Conservation (phyloP, 2,113 vertebrate genomes). For the Climacteris rufus region DNA sequence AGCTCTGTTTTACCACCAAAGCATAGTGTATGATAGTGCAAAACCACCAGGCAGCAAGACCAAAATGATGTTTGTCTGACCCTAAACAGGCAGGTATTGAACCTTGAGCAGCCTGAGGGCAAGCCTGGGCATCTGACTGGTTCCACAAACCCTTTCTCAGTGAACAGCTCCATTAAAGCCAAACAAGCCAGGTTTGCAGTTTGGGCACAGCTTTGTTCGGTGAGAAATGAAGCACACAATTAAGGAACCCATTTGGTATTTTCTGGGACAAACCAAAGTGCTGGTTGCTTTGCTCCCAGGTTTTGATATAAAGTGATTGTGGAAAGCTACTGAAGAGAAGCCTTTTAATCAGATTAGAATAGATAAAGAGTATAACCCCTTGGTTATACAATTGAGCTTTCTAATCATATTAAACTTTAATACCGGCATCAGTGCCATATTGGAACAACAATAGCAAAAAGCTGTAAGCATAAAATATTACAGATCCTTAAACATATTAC, state of each 20-base stretch:
- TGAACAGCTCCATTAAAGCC: neutral
- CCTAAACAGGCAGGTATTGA: neutral
- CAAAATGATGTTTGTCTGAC: neutral
- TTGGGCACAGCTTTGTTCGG: neutral
- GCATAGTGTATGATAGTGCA: neutral
- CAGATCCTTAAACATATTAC: constrained; percentile 54
- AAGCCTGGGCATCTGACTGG: accelerated
- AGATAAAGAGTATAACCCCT: constrained; percentile 58
- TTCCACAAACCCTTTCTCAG: neutral
- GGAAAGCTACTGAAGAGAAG: constrained; percentile 38
- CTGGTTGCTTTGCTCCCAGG: constrained; percentile 24
- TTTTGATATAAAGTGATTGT: constrained; percentile 40
- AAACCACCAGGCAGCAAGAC: neutral
- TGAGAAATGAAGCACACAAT: neutral
- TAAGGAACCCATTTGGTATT: neutral
- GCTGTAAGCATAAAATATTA: constrained; percentile 54
- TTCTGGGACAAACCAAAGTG: neutral
- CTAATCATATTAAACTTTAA: constrained; percentile 64
- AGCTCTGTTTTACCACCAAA: neutral
- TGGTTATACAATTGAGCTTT: constrained; percentile 62
- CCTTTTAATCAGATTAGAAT: constrained; percentile 64
- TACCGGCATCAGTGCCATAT: constrained; percentile 35
- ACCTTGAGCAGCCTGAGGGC: neutral
- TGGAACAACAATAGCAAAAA: constrained; percentile 51
- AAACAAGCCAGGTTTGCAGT: accelerated